Base-by-base conservation (phyloP, 1,140 invertebrate species). In the Psix sp. region DNA sequence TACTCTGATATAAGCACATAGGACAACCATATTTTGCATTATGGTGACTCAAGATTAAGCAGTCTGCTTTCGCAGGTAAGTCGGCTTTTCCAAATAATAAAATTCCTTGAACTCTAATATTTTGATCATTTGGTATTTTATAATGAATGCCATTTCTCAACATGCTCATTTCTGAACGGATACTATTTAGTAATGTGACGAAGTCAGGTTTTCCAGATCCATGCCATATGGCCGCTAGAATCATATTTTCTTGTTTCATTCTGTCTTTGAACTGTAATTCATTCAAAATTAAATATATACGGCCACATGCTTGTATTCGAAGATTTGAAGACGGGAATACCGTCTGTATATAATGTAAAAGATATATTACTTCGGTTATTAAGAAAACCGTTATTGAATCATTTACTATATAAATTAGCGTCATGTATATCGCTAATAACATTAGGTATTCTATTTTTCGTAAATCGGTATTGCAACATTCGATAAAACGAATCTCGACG, bases 271-370 rank as follows among this genome's bases (percentile, higher is more conserved):
- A 45, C 4, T 2, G 42, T 6, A 45, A 11, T 0, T 39, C 33
- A 13, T 24, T 39, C 10, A 52, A 5, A 1, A 13, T 14, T 15
- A 52, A 39, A 39, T 52, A 39, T 7, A 52, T n/a, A 0, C 14
- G 35, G 49, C 49, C 49, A 52, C 35, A 52, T 52, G 1, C 3
- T 14, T 0, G 39, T 24, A 6, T 52, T 38, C 5, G 33, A 39
- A 1, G 49, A 52, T 39, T 52, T 52, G 14, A 20, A 52, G 1
- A 52, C 35, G 2, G 49, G 49, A 24, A 52, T 9, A 2, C 49
- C 49, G 14, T 52, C 49, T 0, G 48, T 38, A 11, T 52, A 52
- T 18, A 33, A 52, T 1, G 10, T 20, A 14, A 52, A 39, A 0
- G 48, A 38, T 9, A 52, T 24, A 39, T 52, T 52, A 14, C 39